A percentile compares a stretch with the other conserved stretches of the same genome.
Conservation (phyloP, 2,113 vertebrate genomes). For the Cyphomyrus discorhynchus region DNA sequence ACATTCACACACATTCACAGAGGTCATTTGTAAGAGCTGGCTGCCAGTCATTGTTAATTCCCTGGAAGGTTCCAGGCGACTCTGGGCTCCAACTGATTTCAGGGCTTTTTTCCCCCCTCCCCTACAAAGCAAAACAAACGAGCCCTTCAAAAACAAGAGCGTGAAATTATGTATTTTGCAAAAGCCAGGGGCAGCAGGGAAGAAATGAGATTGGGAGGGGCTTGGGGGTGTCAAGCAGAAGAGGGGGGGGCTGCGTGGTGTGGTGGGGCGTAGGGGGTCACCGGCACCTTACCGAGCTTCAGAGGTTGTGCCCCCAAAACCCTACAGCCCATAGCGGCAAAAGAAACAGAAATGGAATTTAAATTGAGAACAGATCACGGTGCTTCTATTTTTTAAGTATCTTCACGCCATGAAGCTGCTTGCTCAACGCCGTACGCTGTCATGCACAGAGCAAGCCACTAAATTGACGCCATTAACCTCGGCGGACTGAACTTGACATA, state of each 20-base stretch:
- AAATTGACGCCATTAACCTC: background rate
- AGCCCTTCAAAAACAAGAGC: constrained; percentile 42
- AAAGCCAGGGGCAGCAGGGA: background rate
- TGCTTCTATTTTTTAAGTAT: background rate
- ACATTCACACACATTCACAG: background rate
- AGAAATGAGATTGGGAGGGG: background rate
- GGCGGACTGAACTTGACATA: background rate
- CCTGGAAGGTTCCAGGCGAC: background rate
- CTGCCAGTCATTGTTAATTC: constrained; percentile 5
- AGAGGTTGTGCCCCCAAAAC: background rate
- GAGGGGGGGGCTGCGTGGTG: background rate
- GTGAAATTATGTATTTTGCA: constrained; percentile 9
- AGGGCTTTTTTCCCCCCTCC: constrained; percentile 26
- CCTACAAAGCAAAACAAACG: constrained; percentile 33
- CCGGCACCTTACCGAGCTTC: background rate
- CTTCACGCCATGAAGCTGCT: background rate
- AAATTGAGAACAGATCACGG: background rate
- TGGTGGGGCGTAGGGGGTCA: background rate
- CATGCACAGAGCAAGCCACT: background rate
- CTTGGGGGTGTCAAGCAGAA: background rate
- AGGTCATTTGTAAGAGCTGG: background rate
- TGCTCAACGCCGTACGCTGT: background rate
- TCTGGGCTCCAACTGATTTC: constrained; percentile 49
- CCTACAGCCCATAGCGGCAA: background rate
- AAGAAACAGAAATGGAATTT: background rate